Base-by-base conservation (phyloP, 2,113 vertebrate species). In the Alethe diademata region DNA sequence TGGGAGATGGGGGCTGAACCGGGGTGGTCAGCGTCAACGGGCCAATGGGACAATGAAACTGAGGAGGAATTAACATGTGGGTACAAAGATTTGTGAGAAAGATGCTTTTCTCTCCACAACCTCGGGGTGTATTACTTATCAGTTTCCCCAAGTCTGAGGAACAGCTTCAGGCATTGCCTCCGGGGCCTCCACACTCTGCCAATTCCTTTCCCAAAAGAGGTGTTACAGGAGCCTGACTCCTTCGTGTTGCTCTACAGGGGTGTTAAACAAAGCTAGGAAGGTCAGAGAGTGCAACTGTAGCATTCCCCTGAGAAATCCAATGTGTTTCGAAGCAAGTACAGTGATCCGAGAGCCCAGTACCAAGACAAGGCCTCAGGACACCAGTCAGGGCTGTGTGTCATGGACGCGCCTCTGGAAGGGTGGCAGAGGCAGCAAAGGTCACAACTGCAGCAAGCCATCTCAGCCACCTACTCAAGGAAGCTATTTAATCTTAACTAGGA, bases 361-460 rank as follows among this genome's bases (percentile, higher is more conserved):
- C n/a, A 17, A 16, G 2, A 16, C 1, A 1, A 33, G 19, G 69
- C 17, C 29, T 24, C 7, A 51, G 19, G n/a, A 23, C 25, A 58
- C 8, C 28, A 18, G 20, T 6, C 6, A 3, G 6, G 35, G 60
- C 54, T 65, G 43, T 24, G 48, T 17, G 53, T 6, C 65, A 38
- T 0, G 6, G 35, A 35, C 50, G 11, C 0, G 0, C 45, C 33
- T 26, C 25, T 6, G 36, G 24, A 62, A 6, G 19, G 31, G 20
- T 19, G 48, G 31, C 69, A 66, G 0, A 18, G 75, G 51, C 47
- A 78, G 58, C 11, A 58, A n/a, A 67, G 31, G 54, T 15, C 64
- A 10, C 56, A 26, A 3, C 10, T 50, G 40, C 64, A 74, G 1
- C 0, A 45, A 23, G 8, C 5, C 29, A 56, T 6, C 45, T 26